Evolutionary conservation across 1,140 invertebrate genomes (phyloP), one percentile per base, ranked within the genome.

Genomic region (Acyrthosiphon pisum): DNA sequence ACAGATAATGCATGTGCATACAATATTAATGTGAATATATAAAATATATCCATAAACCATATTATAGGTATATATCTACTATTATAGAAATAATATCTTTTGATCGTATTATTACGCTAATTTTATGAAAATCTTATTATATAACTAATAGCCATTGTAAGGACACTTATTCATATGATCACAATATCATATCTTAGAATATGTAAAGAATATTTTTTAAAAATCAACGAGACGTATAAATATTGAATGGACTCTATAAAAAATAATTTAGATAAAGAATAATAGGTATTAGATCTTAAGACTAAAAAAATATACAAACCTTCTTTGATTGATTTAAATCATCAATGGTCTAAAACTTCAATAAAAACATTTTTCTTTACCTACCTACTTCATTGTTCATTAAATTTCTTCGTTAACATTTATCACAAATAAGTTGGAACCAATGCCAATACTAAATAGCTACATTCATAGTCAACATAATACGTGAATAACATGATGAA

Each of bases 31-130:
- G 37, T 41, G 4, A 41, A 84, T 44, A 84, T 37, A 1, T 41
- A 9, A 44, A 84, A 84, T 41, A 41, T 41, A 84, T 26, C 35
- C 76, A 83, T 9, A 83, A 37, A 37, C 20, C 35, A 6, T 7
- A 22, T 9, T 9, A 53, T 53, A 53, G 46, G 0, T 37, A 4
- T 46, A 46, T 48, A 53, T 22, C 50, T 44, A 44, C 41, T 41
- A 46, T 87, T 46, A 20, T 87, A n/a, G 30, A 48, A 89, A 37
- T 89, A 53, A 88, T 89, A 89, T 35, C 37, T 53, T 89, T 89
- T 23, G n/a, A 89, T 53, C n/a, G 7, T 89, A 48, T 87, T 48
- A 87, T 87, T 87, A 87, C 86, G 86, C 48, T n/a, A 30, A 87
- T 87, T 87, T 48, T 20, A 50, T 37, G 46, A n/a, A n/a, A 87